Evolutionary conservation across 2,113 vertebrate genomes (phyloP).

Genomic region (Aspidoscelis tigris): DNA sequence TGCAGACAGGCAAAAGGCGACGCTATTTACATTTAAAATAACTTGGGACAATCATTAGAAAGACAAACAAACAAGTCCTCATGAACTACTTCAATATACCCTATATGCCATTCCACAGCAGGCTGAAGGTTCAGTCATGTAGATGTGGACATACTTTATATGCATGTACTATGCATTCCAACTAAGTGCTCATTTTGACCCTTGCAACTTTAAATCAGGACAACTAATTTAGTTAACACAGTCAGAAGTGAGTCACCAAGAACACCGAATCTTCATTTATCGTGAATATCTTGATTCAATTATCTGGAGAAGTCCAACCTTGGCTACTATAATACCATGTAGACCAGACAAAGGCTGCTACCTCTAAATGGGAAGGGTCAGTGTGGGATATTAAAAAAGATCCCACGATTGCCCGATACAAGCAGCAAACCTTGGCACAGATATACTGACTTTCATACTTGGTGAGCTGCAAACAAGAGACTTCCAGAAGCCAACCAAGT

Average conservation of each 20-base stretch:
- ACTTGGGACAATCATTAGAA: constrained; percentile 21
- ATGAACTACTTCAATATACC: constrained; percentile 22
- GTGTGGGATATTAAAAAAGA: too few relatives aligned
- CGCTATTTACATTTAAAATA: constrained; percentile 39
- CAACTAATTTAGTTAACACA: not conserved
- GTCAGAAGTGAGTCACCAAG: not conserved
- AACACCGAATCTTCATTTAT: not conserved
- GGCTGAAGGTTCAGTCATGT: constrained; percentile 4
- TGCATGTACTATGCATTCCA: not conserved
- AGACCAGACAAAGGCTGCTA: not conserved
- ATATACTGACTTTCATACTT: too few relatives aligned
- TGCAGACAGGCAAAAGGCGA: constrained; percentile 17
- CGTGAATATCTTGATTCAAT: too few relatives aligned
- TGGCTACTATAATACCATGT: not conserved
- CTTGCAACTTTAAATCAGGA: not conserved
- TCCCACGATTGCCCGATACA: too few relatives aligned
- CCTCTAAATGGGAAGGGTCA: too few relatives aligned
- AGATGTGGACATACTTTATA: constrained; percentile 11
- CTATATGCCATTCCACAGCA: constrained; percentile 11
- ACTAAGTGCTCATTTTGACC: not conserved
- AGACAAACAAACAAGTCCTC: constrained; percentile 28
- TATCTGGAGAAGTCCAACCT: not conserved
- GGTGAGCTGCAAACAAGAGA: too few relatives aligned
- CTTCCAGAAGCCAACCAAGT: too few relatives aligned
- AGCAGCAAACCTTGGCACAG: not conserved